These are phyloP conservation scores for Mormyrops attenuatus DNA, from an alignment of 2,797 vertebrate genomes.

Conservation along the genomic window DNA sequence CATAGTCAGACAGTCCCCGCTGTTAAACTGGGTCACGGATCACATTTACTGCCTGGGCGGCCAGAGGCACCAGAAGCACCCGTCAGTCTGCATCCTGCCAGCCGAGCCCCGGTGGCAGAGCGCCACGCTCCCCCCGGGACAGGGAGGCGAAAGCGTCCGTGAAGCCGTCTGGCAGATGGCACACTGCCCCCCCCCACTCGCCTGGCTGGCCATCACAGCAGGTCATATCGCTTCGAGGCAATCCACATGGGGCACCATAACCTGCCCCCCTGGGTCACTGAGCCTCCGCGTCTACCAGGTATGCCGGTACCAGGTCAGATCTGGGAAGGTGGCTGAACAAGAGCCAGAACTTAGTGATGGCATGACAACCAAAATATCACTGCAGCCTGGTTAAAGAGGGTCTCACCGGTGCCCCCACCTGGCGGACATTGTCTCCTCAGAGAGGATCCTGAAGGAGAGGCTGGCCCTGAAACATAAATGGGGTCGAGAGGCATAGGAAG, in stretches of 20 bases:
- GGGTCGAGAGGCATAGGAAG: neutral
- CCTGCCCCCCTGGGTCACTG: neutral
- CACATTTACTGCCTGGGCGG: constrained; percentile 14
- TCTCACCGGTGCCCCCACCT: neutral
- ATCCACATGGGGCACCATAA: neutral
- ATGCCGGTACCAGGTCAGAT: neutral
- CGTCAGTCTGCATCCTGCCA: constrained; percentile 12
- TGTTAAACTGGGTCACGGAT: constrained; percentile 27
- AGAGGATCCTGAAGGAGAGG: neutral
- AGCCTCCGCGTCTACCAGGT: neutral
- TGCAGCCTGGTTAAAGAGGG: neutral
- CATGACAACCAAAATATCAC: neutral
- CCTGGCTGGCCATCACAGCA: neutral
- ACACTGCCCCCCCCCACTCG: neutral
- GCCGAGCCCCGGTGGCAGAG: constrained; percentile 6
- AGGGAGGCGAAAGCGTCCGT: constrained; percentile 8
- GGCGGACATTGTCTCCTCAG: neutral
- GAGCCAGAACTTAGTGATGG: neutral
- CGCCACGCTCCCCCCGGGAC: neutral
- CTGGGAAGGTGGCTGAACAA: neutral
- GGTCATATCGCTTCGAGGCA: neutral
- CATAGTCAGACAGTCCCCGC: neutral
- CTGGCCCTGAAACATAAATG: neutral
- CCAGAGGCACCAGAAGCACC: neutral
- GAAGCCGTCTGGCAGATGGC: constrained; percentile 1